phyloP scores from a whole-genome alignment of 2,888 invertebrate species.

The Minunthozetes semirufus region DNA sequence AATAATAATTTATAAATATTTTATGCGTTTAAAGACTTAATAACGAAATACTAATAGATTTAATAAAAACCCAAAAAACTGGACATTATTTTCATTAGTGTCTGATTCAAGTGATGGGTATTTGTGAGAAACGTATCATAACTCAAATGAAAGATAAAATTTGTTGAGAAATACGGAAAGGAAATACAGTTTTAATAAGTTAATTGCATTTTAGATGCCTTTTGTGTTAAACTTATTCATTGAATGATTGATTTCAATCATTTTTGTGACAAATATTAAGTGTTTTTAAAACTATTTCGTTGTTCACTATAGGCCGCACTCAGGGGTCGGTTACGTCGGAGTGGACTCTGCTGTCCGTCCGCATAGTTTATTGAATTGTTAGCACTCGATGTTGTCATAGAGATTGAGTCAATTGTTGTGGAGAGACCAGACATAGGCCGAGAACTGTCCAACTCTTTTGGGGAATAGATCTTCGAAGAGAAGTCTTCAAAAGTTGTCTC shows the following conservation, averaged over 20 bases:
- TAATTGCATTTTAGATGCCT: background rate
- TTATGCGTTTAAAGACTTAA: too few relatives aligned
- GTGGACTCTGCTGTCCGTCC: conserved; percentile 22
- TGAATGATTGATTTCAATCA: background rate
- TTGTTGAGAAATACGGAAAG: too few relatives aligned
- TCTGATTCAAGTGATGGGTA: too few relatives aligned
- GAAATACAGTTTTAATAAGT: too few relatives aligned
- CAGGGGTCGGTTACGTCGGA: conserved; percentile 3
- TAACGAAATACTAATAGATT: too few relatives aligned
- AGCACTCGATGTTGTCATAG: background rate
- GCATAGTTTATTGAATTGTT: background rate
- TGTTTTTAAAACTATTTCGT: conserved; percentile 18
- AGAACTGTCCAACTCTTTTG: conserved; percentile 40
- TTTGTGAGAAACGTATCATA: too few relatives aligned
- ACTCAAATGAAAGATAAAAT: too few relatives aligned
- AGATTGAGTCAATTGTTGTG: background rate
- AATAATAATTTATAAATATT: too few relatives aligned
- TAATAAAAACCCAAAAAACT: too few relatives aligned
- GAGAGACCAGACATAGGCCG: conserved; percentile 28
- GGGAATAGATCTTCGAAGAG: conserved; percentile 52
- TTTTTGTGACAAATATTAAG: background rate
- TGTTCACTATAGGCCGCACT: conserved; percentile 23
- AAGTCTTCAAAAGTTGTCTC: conserved; percentile 86
- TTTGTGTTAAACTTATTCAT: background rate
- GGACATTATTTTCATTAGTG: too few relatives aligned